phyloP scores from a whole-genome alignment of 2,888 invertebrate species.

The Blera fallax region DNA sequence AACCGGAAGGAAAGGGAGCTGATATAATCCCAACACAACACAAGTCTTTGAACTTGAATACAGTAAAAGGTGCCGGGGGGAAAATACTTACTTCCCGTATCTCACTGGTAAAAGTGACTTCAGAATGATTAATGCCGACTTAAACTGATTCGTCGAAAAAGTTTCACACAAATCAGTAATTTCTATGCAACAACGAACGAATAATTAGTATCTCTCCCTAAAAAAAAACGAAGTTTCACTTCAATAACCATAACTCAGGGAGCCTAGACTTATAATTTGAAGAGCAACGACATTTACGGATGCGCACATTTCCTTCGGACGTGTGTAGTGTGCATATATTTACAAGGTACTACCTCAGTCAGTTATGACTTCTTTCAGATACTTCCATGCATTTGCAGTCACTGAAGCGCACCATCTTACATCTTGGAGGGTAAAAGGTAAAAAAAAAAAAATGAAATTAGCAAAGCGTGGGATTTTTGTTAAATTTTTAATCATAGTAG shows the following conservation, averaged over 20 bases:
- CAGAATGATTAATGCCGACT: slow-evolving; percentile 2
- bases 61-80: no score
- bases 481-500: slow-evolving; percentile 17
- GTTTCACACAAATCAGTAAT: neutral
- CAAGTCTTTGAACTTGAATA: no score
- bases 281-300: slow-evolving; percentile 46
- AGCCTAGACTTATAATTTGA: slow-evolving; percentile 11
- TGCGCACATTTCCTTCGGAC: neutral
- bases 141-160: neutral
- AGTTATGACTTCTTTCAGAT: slow-evolving; percentile 9
- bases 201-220: slow-evolving; percentile 3
- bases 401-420: slow-evolving; percentile 40
- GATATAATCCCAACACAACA: no score
- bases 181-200: neutral
- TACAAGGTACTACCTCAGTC: neutral
- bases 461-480: slow-evolving; percentile 45
- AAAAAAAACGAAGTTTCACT: slow-evolving; percentile 48
- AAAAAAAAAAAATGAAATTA: slow-evolving; percentile 16
- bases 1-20: no score
- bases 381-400: slow-evolving; percentile 3
- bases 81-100: neutral
- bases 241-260: slow-evolving; percentile 26
- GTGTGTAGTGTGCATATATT: neutral
- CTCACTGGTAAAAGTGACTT: neutral
- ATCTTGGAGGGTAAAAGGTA: neutral